Base-by-base conservation (phyloP, 2,888 invertebrate species). In the Lasioglossum zephyrum region DNA sequence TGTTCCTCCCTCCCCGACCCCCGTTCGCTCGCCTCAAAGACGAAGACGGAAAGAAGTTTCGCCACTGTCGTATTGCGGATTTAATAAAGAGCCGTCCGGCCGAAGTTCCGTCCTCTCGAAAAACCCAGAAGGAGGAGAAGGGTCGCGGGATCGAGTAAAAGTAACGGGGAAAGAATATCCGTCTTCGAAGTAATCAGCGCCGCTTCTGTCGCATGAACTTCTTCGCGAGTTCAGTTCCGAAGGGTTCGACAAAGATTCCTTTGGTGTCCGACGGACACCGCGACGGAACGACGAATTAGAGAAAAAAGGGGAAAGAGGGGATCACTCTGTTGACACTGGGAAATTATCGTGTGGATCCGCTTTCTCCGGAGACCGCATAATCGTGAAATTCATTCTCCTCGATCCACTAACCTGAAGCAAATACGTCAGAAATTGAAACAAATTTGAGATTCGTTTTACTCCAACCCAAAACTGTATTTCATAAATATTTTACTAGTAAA, bases 31-130 rank as follows among this genome's bases (percentile, higher is more conserved):
- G 63, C 53, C 44, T 63, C 41, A 73, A 77, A 60, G 49, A 47
- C 26, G 57, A 66, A 39, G 39, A 72, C 53, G 77, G 57, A 79
- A 81, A 78, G 81, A 86, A 89, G 77, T 87, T 85, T 85, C 83
- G 84, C 87, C 88, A 73, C 85, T 80, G 91, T 85, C 82, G 87
- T 91, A 91, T 90, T 82, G 90, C 89, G 84, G 88, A 91, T 91
- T 91, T 91, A 91, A 91, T 91, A 91, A 91, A 90, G 91, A 91
- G 81, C 84, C 85, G 87, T 63, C 79, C 81, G 63, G 86, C 84
- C 73, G 85, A 90, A 85, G 82, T 89, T 91, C 87, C 74, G 77
- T 83, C 79, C 85, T 49, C 82, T 79, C 88, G 86, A 90, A 91
- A 91, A 90, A 89, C 88, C 73, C 41, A 41, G 41, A 2, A 2